Evolutionary conservation across 2,797 vertebrate genomes (phyloP), one percentile per base, ranked within the genome.

Genomic region (Helarctos malayanus): DNA sequence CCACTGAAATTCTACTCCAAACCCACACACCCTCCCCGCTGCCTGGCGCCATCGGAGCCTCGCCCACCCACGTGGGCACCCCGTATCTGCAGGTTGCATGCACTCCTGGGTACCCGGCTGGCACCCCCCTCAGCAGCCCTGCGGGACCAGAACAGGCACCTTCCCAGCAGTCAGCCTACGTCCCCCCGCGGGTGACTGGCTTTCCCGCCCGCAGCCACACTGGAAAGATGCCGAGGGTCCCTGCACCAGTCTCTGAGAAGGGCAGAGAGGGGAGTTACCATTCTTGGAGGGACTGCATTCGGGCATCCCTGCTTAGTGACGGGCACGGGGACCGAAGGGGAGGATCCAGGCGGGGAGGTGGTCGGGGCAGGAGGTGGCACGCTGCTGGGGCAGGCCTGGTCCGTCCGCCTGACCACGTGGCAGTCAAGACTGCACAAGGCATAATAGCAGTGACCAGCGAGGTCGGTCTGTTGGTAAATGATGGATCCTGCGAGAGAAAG

Each of bases 401-500:
- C 92, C 0, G n/a, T 57, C 0, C 15, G 18, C 68, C 79, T 69
- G 75, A 86, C 52, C 71, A 98, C 89, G 0, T 80, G 82, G 47
- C 97, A 98, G 52, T 97, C 91, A 49, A 9, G 45, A 75, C 7
- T 89, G 71, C 97, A 98, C 29, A 32, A 0, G 1, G 96, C 89
- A 0, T 95, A 82, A 27, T 93, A 97, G 88, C 97, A 98, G 52
- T 98, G 79, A 3, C 96, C 96, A 0, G 7, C 18, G 0, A 91
- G 96, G 87, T 98, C 97, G 0, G 3, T 69, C 86, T 71, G 49
- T 9, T 12, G 57, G 69, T 98, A 98, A 18, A 98, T 89, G n/a
- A 71, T 2, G 1, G 95, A 91, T 0, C 97, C 97, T 98, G 83
- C 8, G 3, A 3, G 32, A 45, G 6, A 1, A 56, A 21, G 12